Percentiles rank a stretch among this genome's conserved stretches.
phyloP scores from a whole-genome alignment of 2,888 invertebrate genomes.

The Callimorpha dominula region DNA sequence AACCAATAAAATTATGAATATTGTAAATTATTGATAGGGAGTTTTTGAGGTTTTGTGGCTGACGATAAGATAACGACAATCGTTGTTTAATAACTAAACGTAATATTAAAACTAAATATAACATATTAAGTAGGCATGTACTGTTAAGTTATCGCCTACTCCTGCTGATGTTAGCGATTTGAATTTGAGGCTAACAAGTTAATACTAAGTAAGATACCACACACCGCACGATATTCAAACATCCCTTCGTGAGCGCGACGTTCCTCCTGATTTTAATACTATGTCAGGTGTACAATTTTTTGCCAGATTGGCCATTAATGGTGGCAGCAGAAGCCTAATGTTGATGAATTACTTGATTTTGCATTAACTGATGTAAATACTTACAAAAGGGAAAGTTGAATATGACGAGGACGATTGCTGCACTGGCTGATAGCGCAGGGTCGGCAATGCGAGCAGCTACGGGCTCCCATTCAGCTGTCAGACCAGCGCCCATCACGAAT shows the following conservation, averaged over 20 bases:
- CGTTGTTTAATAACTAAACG: neutral
- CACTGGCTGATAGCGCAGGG: constrained; percentile 91
- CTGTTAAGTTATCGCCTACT: neutral
- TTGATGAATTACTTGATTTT: neutral
- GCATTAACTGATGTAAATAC: constrained; percentile 39
- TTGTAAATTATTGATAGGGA: neutral
- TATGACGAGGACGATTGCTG: constrained; percentile 89
- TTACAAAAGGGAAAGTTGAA: constrained; percentile 93
- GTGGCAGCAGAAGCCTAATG: too few relatives aligned
- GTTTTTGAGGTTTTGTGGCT: constrained; percentile 2
- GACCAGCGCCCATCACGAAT: constrained; percentile 89
- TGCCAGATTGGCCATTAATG: too few relatives aligned
- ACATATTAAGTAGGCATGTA: neutral
- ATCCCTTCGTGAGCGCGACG: too few relatives aligned
- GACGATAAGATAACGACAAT: neutral
- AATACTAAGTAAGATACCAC: too few relatives aligned
- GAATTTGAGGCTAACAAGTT: neutral
- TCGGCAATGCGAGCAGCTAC: constrained; percentile 87
- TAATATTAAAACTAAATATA: neutral
- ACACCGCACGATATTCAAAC: neutral
- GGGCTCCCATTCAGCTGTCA: constrained; percentile 81
- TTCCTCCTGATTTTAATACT: too few relatives aligned
- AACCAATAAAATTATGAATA: constrained; percentile 2
- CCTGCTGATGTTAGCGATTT: neutral
- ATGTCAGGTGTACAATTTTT: too few relatives aligned